Evolutionary conservation across 2,113 vertebrate species (phyloP), one percentile per base, ranked within the genome.

Genomic region (Epinephelus lanceolatus): DNA sequence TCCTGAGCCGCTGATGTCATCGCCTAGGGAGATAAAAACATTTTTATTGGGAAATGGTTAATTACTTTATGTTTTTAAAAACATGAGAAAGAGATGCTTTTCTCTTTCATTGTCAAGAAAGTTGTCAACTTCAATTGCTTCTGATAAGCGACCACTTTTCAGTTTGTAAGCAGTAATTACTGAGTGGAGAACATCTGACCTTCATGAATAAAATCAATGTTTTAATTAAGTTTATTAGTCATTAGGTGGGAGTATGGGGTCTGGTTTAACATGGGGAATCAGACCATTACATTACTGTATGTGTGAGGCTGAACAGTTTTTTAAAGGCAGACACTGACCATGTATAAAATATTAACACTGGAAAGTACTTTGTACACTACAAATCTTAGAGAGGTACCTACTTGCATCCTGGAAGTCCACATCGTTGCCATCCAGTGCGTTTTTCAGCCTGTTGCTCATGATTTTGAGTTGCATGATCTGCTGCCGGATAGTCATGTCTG

Each of bases 391-490:
- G 37, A 57, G 21, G 21, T 1, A 91, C 93, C n/a, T 73, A 94
- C 94, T 94, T 66, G 94, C 88, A 0, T 99, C 98, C 92, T 99
- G 97, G 91, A 99, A 99, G 86, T 99, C 97, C 83, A 98, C 97
- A 0, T 99, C 95, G 0, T 95, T 95, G 19, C 89, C 98, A 84
- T 96, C 94, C 77, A 98, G 96, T 0, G 98, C 98, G 0, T 97
- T 97, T 53, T 96, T 97, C 86, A 99, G 94, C 1, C 96, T 95
- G 92, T 97, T 99, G 88, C 97, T 99, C 97, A 97, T 99, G 87
- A 99, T 97, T 91, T 99, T 99, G 0, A 99, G 92, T 81, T 98
- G 97, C 98, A 99, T 99, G 93, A 99, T 99, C 90, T 99, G 98
- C 81, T 99, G 98, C 25, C 98, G 96, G 85, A 99, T 97, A 53